Evolutionary conservation across 2,888 invertebrate genomes (phyloP).

Genomic region (Phyllotreta striolata): DNA sequence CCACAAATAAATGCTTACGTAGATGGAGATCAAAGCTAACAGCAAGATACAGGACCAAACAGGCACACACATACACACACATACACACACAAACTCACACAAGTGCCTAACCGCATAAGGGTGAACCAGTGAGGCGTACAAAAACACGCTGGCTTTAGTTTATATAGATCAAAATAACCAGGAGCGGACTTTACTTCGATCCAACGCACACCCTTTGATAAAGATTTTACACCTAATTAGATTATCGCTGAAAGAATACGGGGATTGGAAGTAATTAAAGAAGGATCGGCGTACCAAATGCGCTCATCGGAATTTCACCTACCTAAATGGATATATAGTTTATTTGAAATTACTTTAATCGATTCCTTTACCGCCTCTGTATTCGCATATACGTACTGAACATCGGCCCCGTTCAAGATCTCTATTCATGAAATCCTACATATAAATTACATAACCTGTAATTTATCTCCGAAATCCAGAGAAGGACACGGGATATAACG

Average conservation of each 20-base stretch:
- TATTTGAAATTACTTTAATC: too few species aligned
- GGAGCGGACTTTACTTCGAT: slow-evolving; percentile 30
- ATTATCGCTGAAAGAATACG: slow-evolving; percentile 21
- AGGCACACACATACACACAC: slow-evolving; percentile 3
- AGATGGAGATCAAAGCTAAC: slow-evolving; percentile 31
- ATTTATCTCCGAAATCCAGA: slow-evolving; percentile 20
- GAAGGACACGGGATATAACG: slow-evolving; percentile 17
- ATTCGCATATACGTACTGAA: too few species aligned
- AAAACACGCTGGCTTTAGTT: slow-evolving; percentile 20
- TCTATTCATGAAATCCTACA: slow-evolving; percentile 10
- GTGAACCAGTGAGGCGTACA: slow-evolving; percentile 17
- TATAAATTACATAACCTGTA: slow-evolving; percentile 19
- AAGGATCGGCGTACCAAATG: neutral
- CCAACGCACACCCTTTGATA: slow-evolving; percentile 36
- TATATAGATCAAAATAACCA: slow-evolving; percentile 29
- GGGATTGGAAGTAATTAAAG: slow-evolving; percentile 2
- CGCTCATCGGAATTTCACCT: neutral
- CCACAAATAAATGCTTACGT: slow-evolving; percentile 33
- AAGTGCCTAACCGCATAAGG: slow-evolving; percentile 29
- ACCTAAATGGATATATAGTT: too few species aligned
- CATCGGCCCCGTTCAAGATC: neutral
- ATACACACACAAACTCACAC: slow-evolving; percentile 11
- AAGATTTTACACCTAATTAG: slow-evolving; percentile 33
- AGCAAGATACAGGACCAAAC: slow-evolving; percentile 13
- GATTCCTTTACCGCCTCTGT: too few species aligned